Evolutionary conservation across 2,113 vertebrate genomes (phyloP), one percentile per base, ranked within the genome.

Genomic region (Apaloderma vittatum): DNA sequence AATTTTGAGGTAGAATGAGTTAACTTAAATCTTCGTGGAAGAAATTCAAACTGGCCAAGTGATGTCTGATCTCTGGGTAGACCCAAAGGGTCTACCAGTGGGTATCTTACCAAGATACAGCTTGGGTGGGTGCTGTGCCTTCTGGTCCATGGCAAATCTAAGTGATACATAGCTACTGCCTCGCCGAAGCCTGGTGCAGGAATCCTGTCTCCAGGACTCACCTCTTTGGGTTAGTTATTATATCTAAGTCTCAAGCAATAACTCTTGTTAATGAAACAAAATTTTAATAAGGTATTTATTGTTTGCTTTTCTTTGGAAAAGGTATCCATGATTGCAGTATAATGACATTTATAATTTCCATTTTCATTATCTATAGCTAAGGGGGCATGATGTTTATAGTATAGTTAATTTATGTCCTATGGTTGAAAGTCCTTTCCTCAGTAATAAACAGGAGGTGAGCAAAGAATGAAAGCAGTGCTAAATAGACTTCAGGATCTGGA

Each of bases 121-220:
- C 51, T 77, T 10, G 3, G 23, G 51, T 17, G 8, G 43, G 19
- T 81, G 65, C 57, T 65, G 16, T 54, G 22, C 7, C 0, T 85
- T 37, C 22, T 34, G 11, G 12, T 55, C n/a, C 3, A 0, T 43
- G 62, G 2, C 6, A 45, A 36, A n/a, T 23, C 20, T 34, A 2
- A 30, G 3, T 20, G 61, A 6, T 74, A 29, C 22, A 5, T 30
- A 54, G 32, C 46, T 65, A 27, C 62, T 9, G 62, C 9, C 62
- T 83, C 34, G 30, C 40, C 26, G 45, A 61, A 15, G 27, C 1
- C 0, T 18, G 22, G 4, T 4, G 5, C 13, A 37, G 46, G 22
- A 89, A 16, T 61, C 37, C 61, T 84, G 17, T 49, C 34, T 73
- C 32, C 27, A 54, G 63, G 30, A 40, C 15, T 89, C 21, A 1